These are phyloP conservation scores for Charaxes varanes DNA, from an alignment of 1,140 invertebrate genomes.

Conservation along the genomic window DNA sequence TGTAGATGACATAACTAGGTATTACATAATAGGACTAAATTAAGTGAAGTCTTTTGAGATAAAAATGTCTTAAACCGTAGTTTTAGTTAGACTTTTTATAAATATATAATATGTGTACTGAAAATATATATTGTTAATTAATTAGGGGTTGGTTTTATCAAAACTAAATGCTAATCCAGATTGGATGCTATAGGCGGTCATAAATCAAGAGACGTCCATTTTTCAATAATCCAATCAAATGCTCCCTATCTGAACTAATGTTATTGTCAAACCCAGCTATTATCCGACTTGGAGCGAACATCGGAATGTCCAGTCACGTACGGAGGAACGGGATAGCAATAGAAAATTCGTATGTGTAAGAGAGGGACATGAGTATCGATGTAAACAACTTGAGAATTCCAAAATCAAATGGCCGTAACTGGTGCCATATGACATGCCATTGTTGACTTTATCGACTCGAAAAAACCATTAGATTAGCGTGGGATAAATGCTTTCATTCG, in stretches of 20 bases:
- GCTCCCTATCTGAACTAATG: conserved; percentile 59
- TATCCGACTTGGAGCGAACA: conserved; percentile 50
- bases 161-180: conserved; percentile 16
- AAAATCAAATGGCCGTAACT: conserved; percentile 11
- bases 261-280: conserved; percentile 68
- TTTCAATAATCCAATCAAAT: conserved; percentile 71
- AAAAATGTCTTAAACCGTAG: no score
- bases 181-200: conserved; percentile 37
- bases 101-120: no score
- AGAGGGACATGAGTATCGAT: conserved; percentile 8
- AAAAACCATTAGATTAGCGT: conserved; percentile 14
- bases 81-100: no score
- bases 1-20: no score
- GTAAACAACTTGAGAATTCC: conserved; percentile 14
- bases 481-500: conserved; percentile 6
- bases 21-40: no score
- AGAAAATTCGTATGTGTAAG: conserved; percentile 8
- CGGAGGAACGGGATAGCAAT: conserved; percentile 23
- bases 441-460: conserved; percentile 2
- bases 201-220: conserved; percentile 61
- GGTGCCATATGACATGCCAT: conserved; percentile 1
- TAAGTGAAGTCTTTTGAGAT: no score
- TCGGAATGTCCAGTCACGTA: conserved; percentile 67
- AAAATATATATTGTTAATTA: no score
- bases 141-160: conserved; percentile 1